Conservation (phyloP, 2,888 invertebrate genomes). For the Melipona bicolor region DNA sequence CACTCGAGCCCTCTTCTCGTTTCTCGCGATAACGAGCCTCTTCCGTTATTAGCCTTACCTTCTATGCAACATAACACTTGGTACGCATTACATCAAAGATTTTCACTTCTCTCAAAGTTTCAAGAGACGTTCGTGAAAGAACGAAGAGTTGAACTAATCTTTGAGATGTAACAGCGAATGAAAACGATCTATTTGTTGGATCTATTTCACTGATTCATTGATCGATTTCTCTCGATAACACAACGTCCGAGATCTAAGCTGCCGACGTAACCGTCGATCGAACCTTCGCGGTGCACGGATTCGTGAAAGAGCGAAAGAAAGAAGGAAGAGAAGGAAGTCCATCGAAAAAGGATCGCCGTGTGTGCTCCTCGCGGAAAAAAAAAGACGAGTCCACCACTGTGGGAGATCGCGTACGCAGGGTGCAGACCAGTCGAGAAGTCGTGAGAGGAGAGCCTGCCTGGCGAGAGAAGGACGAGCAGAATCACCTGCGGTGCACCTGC, state of each 20-base stretch:
- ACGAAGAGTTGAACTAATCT: not conserved
- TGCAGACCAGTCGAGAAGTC: constrained; percentile 64
- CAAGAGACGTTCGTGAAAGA: not conserved
- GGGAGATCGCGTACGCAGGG: constrained; percentile 73
- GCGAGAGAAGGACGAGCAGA: constrained; percentile 75
- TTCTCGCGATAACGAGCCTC: constrained; percentile 17
- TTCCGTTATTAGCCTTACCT: constrained; percentile 18
- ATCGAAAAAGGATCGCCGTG: constrained; percentile 50
- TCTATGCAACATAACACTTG: not conserved
- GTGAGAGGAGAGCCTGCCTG: constrained; percentile 69
- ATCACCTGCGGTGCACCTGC: constrained; percentile 84
- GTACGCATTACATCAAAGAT: not conserved
- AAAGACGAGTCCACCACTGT: constrained; percentile 67
- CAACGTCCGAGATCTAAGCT: constrained; percentile 15
- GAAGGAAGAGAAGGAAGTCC: constrained; percentile 9
- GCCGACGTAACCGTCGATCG: constrained; percentile 51
- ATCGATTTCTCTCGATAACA: not conserved
- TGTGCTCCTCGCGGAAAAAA: constrained; percentile 52
- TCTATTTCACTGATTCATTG: too few species aligned
- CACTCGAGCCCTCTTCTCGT: constrained; percentile 4
- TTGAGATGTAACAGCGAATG: not conserved
- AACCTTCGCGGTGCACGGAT: constrained; percentile 39
- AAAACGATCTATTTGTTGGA: not conserved
- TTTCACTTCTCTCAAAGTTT: not conserved
- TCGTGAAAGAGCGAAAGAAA: not conserved